Base-by-base conservation (phyloP, 2,888 invertebrate genomes). In the Agrilus cyanescens region DNA sequence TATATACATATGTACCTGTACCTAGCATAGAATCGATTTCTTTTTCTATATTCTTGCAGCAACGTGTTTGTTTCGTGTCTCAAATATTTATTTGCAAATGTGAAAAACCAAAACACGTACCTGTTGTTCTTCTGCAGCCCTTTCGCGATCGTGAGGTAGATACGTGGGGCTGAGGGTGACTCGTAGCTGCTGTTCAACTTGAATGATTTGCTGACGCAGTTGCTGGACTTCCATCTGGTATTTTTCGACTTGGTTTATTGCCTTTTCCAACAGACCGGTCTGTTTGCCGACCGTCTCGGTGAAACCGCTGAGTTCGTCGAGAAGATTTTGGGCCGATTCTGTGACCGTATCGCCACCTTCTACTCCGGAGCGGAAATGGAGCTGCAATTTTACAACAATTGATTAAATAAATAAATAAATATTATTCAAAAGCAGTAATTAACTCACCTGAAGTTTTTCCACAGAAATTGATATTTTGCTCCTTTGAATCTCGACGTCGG, bases 191-290 rank as follows among this genome's bases (percentile, higher is more conserved):
- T 90, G 90, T 67, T 93, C 91, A 50, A 85, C 86, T 63, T 84
- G 81, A 50, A 88, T 79, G 58, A 90, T 82, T 65, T 85, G 83
- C 58, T 85, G 84, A 45, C 89, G 80, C 52, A 91, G 73, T 40
- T 80, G 75, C 58, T 85, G 87, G 61, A 91, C 83, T 69, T 93
- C 90, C 62, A 83, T 79, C 64, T 87, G 86, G 67, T 90, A 87
- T 49, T 82, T 78, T 63, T 93, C 91, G 56, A 93, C 80, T 68
- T 93, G 91, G 50, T 78, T 71, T 40, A 91, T 76, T 53, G 88
- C 85, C 32, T 78, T 74, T 58, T 81, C 83, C 51, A 91, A 71
- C 53, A 78, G 77, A 43, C 68, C 65, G 41, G 76, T 77, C 62
- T 85, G 82, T 41, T 74, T 72, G 51, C 73, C 74, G 37, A 85